Evolutionary conservation across 2,888 invertebrate genomes (phyloP), one percentile per base, ranked within the genome.

Genomic region (Eristalinus sepulchralis): DNA sequence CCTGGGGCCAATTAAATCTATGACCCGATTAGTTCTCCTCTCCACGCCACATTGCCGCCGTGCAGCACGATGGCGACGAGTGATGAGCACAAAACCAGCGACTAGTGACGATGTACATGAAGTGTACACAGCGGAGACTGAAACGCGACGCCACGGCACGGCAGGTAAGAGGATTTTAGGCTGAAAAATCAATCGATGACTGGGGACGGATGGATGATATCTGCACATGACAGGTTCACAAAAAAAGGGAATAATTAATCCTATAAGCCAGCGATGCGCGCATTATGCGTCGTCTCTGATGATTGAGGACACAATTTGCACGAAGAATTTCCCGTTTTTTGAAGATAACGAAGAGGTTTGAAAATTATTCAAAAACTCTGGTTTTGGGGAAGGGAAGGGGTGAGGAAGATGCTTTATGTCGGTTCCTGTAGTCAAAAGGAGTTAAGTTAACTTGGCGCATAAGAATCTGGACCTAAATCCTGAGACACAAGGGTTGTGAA

Each of bases 241-340:
- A 68, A 11, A 67, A 63, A 70, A 11, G 66, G 66, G 70, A 63
- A 68, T 78, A 64, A 83, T 83, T 77, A 77, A 82, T 83, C 20
- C 11, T 47, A 72, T 62, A 47, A 47, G 39, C 39, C 39, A 6
- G 1, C 2, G 27, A 2, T 27, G 27, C 27, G 27, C n/a, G 47
- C 47, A 47, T 47, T 47, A 47, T 47, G 17, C 8, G 34, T 1
- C 34, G 10, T 1, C 9, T 34, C 34, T 27, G 27, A 27, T 27
- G 27, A 27, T 27, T 27, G 27, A 27, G 2, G 27, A 27, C 27
- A 27, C 27, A 27, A 27, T 27, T 27, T 27, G 27, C 27, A 5
- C 27, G 2, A 5, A 27, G 27, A 27, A 3, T 27, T 27, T 27
- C 27, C 2, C 5, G 27, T 3, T 3, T 27, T 27, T 27, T 2